A percentile compares a stretch with the other conserved stretches of the same genome.
These are phyloP conservation scores for Drosophila gaucha DNA, from an alignment of 2,888 invertebrate species.

Conservation along the genomic window DNA sequence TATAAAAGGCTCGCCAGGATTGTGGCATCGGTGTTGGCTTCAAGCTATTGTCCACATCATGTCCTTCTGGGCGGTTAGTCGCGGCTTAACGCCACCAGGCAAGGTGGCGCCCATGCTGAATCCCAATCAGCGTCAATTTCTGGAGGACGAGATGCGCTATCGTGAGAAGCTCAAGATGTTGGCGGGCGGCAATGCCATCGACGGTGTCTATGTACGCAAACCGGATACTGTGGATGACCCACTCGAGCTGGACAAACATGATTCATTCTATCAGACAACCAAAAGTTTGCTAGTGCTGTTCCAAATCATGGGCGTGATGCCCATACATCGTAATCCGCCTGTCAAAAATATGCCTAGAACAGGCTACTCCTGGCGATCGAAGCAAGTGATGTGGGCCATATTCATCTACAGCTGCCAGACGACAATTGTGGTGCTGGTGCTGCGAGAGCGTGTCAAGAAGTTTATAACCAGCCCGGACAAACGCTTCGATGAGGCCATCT, in stretches of 20 bases:
- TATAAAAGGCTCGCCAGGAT: slow-evolving; percentile 43
- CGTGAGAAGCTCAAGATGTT: slow-evolving; percentile 79
- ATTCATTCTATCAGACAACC: slow-evolving; percentile 89
- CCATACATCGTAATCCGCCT: slow-evolving; percentile 88
- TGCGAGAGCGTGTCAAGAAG: slow-evolving; percentile 86
- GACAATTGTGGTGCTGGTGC: slow-evolving; percentile 86
- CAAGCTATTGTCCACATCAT: slow-evolving; percentile 51
- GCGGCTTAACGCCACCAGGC: slow-evolving; percentile 65
- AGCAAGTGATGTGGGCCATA: slow-evolving; percentile 89
- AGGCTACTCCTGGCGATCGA: slow-evolving; percentile 88
- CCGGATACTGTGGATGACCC: slow-evolving; percentile 86
- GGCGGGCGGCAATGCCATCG: slow-evolving; percentile 62
- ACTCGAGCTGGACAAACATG: slow-evolving; percentile 88
- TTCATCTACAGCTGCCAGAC: slow-evolving; percentile 88
- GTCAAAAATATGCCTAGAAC: slow-evolving; percentile 85
- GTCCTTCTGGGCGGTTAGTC: slow-evolving; percentile 82
- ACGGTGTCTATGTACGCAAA: slow-evolving; percentile 80
- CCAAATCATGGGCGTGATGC: slow-evolving; percentile 92
- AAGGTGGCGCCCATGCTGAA: slow-evolving; percentile 83
- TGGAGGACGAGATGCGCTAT: slow-evolving; percentile 83
- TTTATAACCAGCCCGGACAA: slow-evolving; percentile 87
- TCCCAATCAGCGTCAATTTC: slow-evolving; percentile 84
- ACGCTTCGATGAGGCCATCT: slow-evolving; percentile 90
- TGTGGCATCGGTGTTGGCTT: slow-evolving; percentile 10
- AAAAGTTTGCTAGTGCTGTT: slow-evolving; percentile 89